Evolutionary conservation across 2,888 invertebrate genomes (phyloP), one percentile per base, ranked within the genome.

Genomic region (Antheraea assamensis): DNA sequence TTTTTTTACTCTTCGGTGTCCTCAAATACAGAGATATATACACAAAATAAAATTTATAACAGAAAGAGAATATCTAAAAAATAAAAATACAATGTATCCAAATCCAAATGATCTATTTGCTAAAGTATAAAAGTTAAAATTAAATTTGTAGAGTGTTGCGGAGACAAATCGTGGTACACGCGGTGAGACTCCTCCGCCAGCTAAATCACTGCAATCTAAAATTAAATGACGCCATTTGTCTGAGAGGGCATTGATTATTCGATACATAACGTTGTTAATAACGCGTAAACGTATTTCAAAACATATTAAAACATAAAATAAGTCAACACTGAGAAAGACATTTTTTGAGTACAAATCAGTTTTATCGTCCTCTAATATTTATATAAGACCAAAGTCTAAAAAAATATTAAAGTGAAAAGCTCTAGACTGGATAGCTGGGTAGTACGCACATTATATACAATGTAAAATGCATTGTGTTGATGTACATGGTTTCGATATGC

Each of bases 121-220:
- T 85, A 86, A 83, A 90, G 89, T 82, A 86, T 82, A 83, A 89
- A 92, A 91, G 88, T 91, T 92, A 49, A 88, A 88, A 91, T 92
- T 89, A 89, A 90, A 90, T 90, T 89, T 85, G 85, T 84, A 83
- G 81, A 85, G 85, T 85, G 83, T 72, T 75, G 76, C 81, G 81
- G 82, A 85, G 89, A 87, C 81, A 82, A 85, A 87, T 88, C 78
- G 77, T 78, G 75, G 84, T 83, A 83, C 84, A 81, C 84, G 83
- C 81, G 86, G 80, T 76, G 79, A 72, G 71, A 76, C 73, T 73
- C 71, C 61, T 52, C 31, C 76, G 74, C 72, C 75, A 72, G 87
- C 85, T 87, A 88, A 90, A 90, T 87, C 86, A 90, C 87, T 85
- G 87, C 88, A 87, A 89, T 88, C 85, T 87, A 86, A 85, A 86